Evolutionary conservation across 2,888 invertebrate species (phyloP), one percentile per base, ranked within the genome.

Genomic region (Actias luna): DNA sequence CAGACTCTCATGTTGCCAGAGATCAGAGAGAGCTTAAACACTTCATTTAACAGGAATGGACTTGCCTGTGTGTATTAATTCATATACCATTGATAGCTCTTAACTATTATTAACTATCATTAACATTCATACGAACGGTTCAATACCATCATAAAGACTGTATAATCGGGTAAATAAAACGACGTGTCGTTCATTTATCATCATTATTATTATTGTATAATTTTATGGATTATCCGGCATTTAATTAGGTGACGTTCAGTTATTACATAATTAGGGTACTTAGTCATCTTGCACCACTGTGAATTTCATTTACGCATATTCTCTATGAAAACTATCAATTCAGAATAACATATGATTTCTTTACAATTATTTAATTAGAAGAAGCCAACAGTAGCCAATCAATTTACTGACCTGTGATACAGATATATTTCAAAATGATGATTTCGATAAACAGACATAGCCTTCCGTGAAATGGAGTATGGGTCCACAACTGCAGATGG

Each of bases 161-260:
- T 22, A 46, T 25, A 5, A 12, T 25, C 4, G 22, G 12, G 22
- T 50, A 50, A 50, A 50, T 50, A 25, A 50, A 25, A 50, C 46
- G 25, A 50, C 22, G 46, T 25, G 2, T 50, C 58, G 61, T 70
- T 50, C 68, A 61, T 81, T 42, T 76, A 78, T 77, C 77, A 79
- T 80, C 76, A 79, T 84, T 85, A 85, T 84, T 85, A 85, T 84
- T 85, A 82, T 80, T 86, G 77, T 81, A 88, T 88, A 85, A 72
- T 86, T 87, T 83, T 88, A 89, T 87, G 88, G 83, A 84, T 84
- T 79, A 74, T 79, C 75, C 80, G 76, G 84, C 74, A 85, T 85
- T 71, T 73, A 72, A 64, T 2, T 22, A 72, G 63, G 79, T 85
- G 80, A 83, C 81, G 69, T 69, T 75, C 76, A 63, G 50, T 55